A percentile compares a stretch with the other conserved stretches of the same genome.
These are phyloP conservation scores for Drosophila novamexicana DNA, from an alignment of 1,140 invertebrate species.

Conservation along the genomic window DNA sequence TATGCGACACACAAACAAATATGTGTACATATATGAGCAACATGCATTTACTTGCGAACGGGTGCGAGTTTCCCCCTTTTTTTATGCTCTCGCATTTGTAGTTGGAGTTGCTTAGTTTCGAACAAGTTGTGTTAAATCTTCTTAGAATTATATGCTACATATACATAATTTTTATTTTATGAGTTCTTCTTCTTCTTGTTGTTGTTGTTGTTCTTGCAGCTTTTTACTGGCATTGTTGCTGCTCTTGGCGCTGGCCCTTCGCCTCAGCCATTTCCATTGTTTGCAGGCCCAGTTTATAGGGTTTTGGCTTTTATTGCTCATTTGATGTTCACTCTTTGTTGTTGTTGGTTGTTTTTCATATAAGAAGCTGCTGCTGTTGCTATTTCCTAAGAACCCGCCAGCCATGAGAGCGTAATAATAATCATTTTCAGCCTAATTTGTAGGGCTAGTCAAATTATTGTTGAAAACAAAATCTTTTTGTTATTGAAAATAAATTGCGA, in stretches of 20 bases:
- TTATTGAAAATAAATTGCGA: not conserved
- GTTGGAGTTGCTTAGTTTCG: slow-evolving; percentile 39
- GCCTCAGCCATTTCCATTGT: slow-evolving; percentile 15
- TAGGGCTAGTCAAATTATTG: slow-evolving; percentile 24
- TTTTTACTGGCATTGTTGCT: slow-evolving; percentile 13
- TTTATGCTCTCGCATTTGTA: slow-evolving; percentile 6
- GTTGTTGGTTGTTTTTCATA: not conserved
- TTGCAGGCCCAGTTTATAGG: slow-evolving; percentile 12
- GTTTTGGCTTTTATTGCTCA: slow-evolving; percentile 31
- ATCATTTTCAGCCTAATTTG: slow-evolving; percentile 20
- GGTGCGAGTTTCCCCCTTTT: slow-evolving; percentile 13
- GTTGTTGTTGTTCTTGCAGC: slow-evolving; percentile 19
- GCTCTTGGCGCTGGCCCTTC: not conserved
- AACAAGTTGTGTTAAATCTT: slow-evolving; percentile 41
- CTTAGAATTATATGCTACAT: slow-evolving; percentile 58
- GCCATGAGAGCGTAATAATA: slow-evolving; percentile 9
- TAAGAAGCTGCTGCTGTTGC: not conserved
- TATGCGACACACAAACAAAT: slow-evolving; percentile 4
- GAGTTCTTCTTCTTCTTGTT: not conserved
- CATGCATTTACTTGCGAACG: slow-evolving; percentile 14
- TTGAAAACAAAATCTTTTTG: not conserved
- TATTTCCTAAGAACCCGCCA: slow-evolving; percentile 13
- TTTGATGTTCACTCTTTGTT: slow-evolving; percentile 32
- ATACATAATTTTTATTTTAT: slow-evolving; percentile 46
- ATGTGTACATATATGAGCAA: slow-evolving; percentile 3